Evolutionary conservation across 2,888 invertebrate genomes (phyloP).

Genomic region (Parnassius glacialis): DNA sequence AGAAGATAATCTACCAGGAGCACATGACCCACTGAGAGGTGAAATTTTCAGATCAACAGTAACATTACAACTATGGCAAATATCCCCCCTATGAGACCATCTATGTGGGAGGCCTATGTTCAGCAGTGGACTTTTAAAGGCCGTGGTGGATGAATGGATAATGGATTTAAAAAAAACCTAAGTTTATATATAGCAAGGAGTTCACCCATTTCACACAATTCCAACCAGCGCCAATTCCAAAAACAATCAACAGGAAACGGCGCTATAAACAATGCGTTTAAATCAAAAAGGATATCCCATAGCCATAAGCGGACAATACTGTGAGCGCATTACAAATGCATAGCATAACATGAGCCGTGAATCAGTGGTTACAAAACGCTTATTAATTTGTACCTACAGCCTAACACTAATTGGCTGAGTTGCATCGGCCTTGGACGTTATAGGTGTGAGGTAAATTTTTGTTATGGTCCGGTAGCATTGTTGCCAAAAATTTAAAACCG

Average conservation of each 20-base stretch:
- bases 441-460: not conserved
- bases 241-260: slow-evolving; percentile 51
- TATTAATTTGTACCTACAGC: slow-evolving; percentile 30
- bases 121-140: too few species aligned
- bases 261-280: slow-evolving; percentile 39
- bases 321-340: slow-evolving; percentile 31
- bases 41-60: too few species aligned
- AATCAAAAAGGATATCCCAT: slow-evolving; percentile 60
- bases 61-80: too few species aligned
- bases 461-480: too few species aligned
- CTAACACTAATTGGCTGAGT: slow-evolving; percentile 26
- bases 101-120: too few species aligned
- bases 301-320: slow-evolving; percentile 45
- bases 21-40: too few species aligned
- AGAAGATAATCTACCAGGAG: too few species aligned
- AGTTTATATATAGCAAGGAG: not conserved
- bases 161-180: not conserved
- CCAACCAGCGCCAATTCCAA: slow-evolving; percentile 20
- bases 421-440: slow-evolving; percentile 4
- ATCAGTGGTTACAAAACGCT: slow-evolving; percentile 34
- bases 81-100: too few species aligned
- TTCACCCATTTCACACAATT: slow-evolving; percentile 2
- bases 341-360: slow-evolving; percentile 29
- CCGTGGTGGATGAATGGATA: too few species aligned
- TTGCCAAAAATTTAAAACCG: too few species aligned